Conservation (phyloP, 2,113 vertebrate species). For the Nyctereutes procyonoides region DNA sequence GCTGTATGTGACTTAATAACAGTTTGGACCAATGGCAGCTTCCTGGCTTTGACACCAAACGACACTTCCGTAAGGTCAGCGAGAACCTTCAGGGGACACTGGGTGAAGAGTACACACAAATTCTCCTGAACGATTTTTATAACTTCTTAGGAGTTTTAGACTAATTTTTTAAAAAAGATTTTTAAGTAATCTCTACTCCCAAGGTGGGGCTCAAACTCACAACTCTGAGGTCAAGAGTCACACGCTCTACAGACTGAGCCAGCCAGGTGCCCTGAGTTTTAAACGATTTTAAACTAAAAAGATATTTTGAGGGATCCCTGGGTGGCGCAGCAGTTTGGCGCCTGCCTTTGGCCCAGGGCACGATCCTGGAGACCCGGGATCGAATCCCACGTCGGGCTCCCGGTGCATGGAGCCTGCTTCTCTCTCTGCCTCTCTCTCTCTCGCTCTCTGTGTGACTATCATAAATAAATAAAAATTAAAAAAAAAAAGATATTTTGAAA, state of each 20-base stretch:
- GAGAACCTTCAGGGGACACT: neutral
- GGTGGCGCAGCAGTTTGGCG: too few relatives aligned
- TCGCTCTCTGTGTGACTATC: too few relatives aligned
- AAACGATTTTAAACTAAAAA: conserved; percentile 38
- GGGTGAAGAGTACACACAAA: neutral
- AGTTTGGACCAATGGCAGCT: neutral
- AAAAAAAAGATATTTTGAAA: conserved; percentile 31
- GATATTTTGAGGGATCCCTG: neutral
- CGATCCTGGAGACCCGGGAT: too few relatives aligned
- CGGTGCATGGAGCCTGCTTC: too few relatives aligned
- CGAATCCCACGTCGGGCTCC: too few relatives aligned
- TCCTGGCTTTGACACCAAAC: neutral
- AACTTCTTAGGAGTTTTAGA: neutral
- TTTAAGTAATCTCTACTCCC: neutral
- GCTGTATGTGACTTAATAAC: neutral
- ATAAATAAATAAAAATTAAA: too few relatives aligned
- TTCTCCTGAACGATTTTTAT: neutral
- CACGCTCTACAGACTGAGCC: neutral
- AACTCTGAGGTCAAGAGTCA: neutral
- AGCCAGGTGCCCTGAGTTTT: neutral
- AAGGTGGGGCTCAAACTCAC: neutral
- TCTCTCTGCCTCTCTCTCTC: too few relatives aligned
- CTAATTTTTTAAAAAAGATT: neutral
- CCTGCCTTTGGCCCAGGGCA: too few relatives aligned
- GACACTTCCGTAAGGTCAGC: neutral